Conservation (phyloP, 1,140 invertebrate species). For the Zaprionus tsacasi region DNA sequence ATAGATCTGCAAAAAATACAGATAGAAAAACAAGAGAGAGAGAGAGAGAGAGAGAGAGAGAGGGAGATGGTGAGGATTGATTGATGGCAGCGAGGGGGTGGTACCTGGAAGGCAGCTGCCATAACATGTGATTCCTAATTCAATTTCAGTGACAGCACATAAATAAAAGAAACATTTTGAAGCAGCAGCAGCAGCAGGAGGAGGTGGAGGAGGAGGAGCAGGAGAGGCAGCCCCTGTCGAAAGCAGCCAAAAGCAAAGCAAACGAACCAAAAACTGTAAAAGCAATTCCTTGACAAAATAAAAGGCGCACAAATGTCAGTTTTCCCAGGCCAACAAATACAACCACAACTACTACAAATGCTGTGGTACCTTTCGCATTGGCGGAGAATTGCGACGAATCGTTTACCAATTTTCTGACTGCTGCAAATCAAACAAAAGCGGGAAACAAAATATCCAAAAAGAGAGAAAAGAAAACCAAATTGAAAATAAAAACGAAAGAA, state of each 20-base stretch:
- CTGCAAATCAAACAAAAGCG: slow-evolving; percentile 73
- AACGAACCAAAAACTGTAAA: slow-evolving; percentile 70
- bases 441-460: slow-evolving; percentile 9
- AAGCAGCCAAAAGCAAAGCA: slow-evolving; percentile 50
- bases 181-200: slow-evolving; percentile 47
- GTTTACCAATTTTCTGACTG: slow-evolving; percentile 82
- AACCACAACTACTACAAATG: slow-evolving; percentile 35
- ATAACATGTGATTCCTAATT: slow-evolving; percentile 78
- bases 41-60: slow-evolving; percentile 2
- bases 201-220: slow-evolving; percentile 35
- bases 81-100: neutral
- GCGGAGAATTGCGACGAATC: slow-evolving; percentile 68
- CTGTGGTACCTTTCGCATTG: slow-evolving; percentile 21
- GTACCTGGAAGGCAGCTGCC: slow-evolving; percentile 39
- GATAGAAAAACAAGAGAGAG: neutral
- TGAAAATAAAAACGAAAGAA: slow-evolving; percentile 34
- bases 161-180: slow-evolving; percentile 78
- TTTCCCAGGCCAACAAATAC: slow-evolving; percentile 67
- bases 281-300: slow-evolving; percentile 73
- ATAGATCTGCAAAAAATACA: neutral
- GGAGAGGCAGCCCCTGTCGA: slow-evolving; percentile 34
- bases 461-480: slow-evolving; percentile 20
- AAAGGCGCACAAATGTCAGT: slow-evolving; percentile 76
- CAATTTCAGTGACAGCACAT: slow-evolving; percentile 79
- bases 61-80: neutral